A percentile compares a stretch with the other conserved stretches of the same genome.
Evolutionary conservation across 2,888 invertebrate genomes (phyloP).

Genomic region (Microctonus hyperodae): DNA sequence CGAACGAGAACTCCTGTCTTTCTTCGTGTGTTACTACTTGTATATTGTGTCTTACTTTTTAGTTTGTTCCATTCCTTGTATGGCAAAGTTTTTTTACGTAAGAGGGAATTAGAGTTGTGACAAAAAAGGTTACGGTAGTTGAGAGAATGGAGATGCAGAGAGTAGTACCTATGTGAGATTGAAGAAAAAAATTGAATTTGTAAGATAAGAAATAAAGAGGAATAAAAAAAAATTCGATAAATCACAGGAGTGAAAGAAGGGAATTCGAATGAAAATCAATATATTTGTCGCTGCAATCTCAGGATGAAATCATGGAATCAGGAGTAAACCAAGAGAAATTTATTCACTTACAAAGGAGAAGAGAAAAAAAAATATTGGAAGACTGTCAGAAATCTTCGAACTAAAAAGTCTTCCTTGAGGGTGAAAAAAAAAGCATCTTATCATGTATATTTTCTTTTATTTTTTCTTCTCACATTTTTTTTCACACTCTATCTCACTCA

Average conservation of each 20-base stretch:
- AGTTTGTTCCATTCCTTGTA: background rate
- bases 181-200: background rate
- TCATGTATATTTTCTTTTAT: background rate
- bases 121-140: background rate
- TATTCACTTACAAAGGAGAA: constrained; percentile 23
- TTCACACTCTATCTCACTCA: background rate
- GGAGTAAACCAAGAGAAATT: constrained; percentile 23
- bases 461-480: constrained; percentile 4
- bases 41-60: background rate
- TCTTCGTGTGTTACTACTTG: background rate
- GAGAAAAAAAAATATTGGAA: constrained; percentile 7
- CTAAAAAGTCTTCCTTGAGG: background rate
- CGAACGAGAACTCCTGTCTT: constrained; percentile 41
- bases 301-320: constrained; percentile 29
- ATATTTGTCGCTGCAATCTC: constrained; percentile 31
- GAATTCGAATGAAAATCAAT: background rate
- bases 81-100: background rate
- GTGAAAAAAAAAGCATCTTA: too few relatives aligned
- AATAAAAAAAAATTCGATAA: background rate
- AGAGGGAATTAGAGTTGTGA: background rate
- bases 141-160: background rate
- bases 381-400: background rate
- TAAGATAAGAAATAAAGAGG: background rate
- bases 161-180: background rate
- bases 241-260: background rate